These are phyloP conservation scores for Baccha elongata DNA, from an alignment of 2,888 invertebrate species.

Conservation along the genomic window DNA sequence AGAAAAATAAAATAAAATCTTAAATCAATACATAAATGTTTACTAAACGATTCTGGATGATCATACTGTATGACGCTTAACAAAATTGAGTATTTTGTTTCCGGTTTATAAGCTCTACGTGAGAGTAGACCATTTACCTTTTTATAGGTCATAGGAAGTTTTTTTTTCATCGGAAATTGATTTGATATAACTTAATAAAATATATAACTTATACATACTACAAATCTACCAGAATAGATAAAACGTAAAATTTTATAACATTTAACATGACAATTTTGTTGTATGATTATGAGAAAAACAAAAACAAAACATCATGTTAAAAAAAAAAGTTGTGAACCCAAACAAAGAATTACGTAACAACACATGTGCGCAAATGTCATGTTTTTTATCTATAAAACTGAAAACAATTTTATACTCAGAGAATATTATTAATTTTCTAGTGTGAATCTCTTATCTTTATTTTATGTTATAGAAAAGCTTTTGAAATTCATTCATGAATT, in stretches of 20 bases:
- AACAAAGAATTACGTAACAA: slow-evolving; percentile 57
- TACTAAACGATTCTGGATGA: too few relatives aligned
- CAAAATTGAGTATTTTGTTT: too few relatives aligned
- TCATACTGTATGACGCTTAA: too few relatives aligned
- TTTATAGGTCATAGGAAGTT: too few relatives aligned
- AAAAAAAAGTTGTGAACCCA: slow-evolving; percentile 34
- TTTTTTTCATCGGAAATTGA: too few relatives aligned
- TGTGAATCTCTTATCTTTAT: slow-evolving; percentile 21
- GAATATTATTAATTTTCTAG: background rate
- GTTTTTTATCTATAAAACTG: background rate
- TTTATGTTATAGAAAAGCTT: slow-evolving; percentile 33
- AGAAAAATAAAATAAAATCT: too few relatives aligned
- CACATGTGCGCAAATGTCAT: slow-evolving; percentile 46
- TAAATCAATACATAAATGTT: too few relatives aligned
- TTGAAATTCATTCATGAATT: slow-evolving; percentile 56
- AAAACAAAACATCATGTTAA: background rate
- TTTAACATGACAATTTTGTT: background rate
- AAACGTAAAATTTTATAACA: background rate
- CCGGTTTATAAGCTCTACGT: too few relatives aligned
- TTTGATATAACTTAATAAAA: too few relatives aligned
- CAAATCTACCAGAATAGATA: background rate
- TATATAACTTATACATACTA: too few relatives aligned
- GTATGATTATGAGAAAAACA: slow-evolving; percentile 14
- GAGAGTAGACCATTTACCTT: too few relatives aligned
- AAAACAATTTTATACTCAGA: slow-evolving; percentile 12